Evolutionary conservation across 2,888 invertebrate genomes (phyloP).

Genomic region (Polyommatus iphigenia): DNA sequence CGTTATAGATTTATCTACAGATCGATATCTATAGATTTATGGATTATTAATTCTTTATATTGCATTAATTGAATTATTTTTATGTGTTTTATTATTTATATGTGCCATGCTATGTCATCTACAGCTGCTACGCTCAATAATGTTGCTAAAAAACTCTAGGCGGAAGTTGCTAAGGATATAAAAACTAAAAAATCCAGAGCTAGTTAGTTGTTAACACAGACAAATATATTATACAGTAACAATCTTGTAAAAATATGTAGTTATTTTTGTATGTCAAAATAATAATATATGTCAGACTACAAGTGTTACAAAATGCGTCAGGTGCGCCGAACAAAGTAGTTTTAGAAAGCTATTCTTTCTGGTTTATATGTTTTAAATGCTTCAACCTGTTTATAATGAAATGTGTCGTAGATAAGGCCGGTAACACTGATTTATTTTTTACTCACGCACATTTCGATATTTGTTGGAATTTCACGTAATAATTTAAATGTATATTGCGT

Average conservation of each 20-base stretch:
- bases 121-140: not conserved
- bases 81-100: not conserved
- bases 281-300: not conserved
- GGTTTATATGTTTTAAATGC: slow-evolving; percentile 6
- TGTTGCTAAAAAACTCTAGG: not conserved
- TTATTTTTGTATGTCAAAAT: not conserved
- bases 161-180: too few relatives aligned
- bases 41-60: not conserved
- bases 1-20: slow-evolving; percentile 8
- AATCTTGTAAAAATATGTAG: not conserved
- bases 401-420: not conserved
- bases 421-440: not conserved
- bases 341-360: slow-evolving; percentile 5
- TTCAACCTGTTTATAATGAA: slow-evolving; percentile 16
- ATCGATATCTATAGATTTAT: slow-evolving; percentile 17
- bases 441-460: not conserved
- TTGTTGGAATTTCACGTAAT: not conserved
- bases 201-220: not conserved
- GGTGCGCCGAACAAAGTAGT: not conserved
- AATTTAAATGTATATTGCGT: not conserved
- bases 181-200: too few relatives aligned
- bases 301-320: not conserved
- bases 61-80: not conserved
- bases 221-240: not conserved
- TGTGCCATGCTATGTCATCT: not conserved